Evolutionary conservation across 2,113 vertebrate genomes (phyloP).

Genomic region (Ifrita kowaldi): DNA sequence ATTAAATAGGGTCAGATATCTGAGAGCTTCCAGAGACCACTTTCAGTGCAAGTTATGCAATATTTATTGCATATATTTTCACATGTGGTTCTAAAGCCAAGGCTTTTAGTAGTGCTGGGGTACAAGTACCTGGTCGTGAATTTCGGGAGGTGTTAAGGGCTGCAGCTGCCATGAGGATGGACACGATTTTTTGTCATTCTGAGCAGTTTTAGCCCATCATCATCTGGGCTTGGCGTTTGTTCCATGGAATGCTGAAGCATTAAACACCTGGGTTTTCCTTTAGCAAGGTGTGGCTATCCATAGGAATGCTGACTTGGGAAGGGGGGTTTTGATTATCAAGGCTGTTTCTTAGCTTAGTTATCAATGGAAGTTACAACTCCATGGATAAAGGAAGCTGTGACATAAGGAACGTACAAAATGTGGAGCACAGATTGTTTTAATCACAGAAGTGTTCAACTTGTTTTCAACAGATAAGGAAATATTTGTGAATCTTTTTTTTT

Average conservation of each 20-base stretch:
- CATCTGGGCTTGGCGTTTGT: neutral
- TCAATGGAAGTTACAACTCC: neutral
- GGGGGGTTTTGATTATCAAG: neutral
- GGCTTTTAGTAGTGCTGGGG: neutral
- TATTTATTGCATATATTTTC: neutral
- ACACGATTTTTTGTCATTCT: neutral
- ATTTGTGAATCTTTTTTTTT: neutral
- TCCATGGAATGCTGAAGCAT: neutral
- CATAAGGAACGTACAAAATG: neutral
- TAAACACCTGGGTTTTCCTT: neutral
- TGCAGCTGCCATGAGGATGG: neutral
- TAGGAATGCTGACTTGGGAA: neutral
- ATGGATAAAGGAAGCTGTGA: neutral
- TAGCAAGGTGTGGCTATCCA: neutral
- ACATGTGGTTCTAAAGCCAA: neutral
- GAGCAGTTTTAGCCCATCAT: neutral
- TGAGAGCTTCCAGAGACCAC: neutral
- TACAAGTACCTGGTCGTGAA: neutral
- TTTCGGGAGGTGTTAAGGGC: neutral
- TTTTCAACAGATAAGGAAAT: neutral
- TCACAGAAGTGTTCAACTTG: neutral
- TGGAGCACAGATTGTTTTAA: slow-evolving; percentile 13
- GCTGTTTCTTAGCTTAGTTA: neutral
- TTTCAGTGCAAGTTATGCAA: neutral
- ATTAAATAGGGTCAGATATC: neutral